Base-by-base conservation (phyloP, 2,888 invertebrate species). In the Scrobipalpa atriplicella region DNA sequence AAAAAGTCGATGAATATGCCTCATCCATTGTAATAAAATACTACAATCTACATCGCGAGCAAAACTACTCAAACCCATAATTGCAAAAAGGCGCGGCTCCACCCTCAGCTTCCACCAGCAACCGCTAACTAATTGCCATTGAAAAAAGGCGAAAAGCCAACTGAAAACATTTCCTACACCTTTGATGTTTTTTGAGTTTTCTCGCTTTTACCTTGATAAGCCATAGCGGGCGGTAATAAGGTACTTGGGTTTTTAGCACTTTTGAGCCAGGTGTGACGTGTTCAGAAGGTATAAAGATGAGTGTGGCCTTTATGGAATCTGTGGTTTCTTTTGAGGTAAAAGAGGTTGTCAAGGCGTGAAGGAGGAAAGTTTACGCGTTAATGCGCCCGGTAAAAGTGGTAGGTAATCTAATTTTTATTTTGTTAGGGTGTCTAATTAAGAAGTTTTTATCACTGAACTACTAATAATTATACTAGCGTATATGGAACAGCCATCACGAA, bases 111-210 rank as follows among this genome's bases (percentile, higher is more conserved):
- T n/a, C 52, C 47, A 21, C 38, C 54, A 10, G 21, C 52, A 83
- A 87, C 85, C 87, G 87, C 87, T 86, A 87, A 93, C 93, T 93
- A 93, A 93, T 93, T 93, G 93, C 93, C 93, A 93, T 93, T 93
- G 87, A 92, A 92, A 92, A 93, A 93, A 93, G 93, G 93, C 90
- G 93, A 92, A 91, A 92, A 78, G 84, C 89, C 88, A 85, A 82
- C 89, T 88, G 87, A 89, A 90, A 92, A 91, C 90, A 89, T 90
- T 90, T 84, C 83, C 83, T 80, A 75, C 78, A 75, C 81, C 89
- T 92, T 92, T 92, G 92, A 91, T 38, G 58, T 58, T 58, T 58
- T 47, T 38, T 38, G 38, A 58, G 58, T 58, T 58, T 58, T 58
- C 58, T 58, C 58, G 58, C 81, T 81, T 84, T 84, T 87, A 80